These are phyloP conservation scores for Neuroterus valhalla DNA, from an alignment of 1,140 invertebrate species.

Conservation along the genomic window DNA sequence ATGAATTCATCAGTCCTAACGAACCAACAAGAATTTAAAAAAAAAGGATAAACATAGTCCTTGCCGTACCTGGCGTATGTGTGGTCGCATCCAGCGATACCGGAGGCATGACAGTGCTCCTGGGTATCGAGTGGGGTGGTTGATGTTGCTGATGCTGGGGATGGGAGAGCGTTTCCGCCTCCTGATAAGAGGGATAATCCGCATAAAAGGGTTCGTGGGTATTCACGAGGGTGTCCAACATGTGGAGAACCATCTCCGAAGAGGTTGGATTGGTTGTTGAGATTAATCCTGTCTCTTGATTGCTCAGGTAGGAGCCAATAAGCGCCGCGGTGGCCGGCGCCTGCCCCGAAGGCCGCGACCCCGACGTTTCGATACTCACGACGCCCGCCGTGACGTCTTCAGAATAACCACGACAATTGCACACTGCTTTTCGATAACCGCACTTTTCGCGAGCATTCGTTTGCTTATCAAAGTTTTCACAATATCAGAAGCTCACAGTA, in stretches of 20 bases:
- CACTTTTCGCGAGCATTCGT: conserved; percentile 32
- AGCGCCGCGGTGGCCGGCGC: conserved; percentile 63
- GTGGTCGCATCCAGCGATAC: conserved; percentile 71
- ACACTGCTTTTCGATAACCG: conserved; percentile 29
- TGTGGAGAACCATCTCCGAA: conserved; percentile 73
- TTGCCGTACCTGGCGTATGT: conserved; percentile 70
- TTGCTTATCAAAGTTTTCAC: background rate
- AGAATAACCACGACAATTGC: conserved; percentile 38
- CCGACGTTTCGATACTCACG: conserved; percentile 73
- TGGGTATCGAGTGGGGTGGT: conserved; percentile 45
- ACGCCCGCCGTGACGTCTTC: conserved; percentile 73
- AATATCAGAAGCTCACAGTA: no score
- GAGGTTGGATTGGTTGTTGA: conserved; percentile 44
- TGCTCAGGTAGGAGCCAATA: conserved; percentile 53
- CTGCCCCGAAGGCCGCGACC: conserved; percentile 67
- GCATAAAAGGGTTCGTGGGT: conserved; percentile 72
- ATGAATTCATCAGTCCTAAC: background rate
- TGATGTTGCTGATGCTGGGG: conserved; percentile 50
- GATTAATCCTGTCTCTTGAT: conserved; percentile 49
- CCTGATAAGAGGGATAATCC: conserved; percentile 73
- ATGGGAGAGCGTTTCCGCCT: conserved; percentile 61
- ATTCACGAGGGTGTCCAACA: conserved; percentile 71
- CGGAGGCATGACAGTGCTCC: conserved; percentile 62
- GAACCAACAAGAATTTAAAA: background rate
- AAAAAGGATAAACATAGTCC: background rate